Conservation (phyloP, 2,113 vertebrate genomes). For the Mystacornis crossleyi region DNA sequence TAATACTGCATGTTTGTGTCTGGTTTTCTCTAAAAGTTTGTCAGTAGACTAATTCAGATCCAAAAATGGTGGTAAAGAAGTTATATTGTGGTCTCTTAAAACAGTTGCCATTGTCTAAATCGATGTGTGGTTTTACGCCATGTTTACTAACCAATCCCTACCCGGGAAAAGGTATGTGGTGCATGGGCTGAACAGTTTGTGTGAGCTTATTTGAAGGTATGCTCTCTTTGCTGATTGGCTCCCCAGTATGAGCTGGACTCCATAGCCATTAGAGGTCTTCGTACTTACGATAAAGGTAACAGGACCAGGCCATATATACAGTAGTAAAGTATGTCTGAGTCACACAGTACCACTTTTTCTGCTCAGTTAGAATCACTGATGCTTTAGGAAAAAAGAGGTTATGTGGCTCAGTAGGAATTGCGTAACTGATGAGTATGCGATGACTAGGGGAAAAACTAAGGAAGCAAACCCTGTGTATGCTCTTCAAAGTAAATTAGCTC, state of each 20-base stretch:
- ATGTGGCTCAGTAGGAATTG: background rate
- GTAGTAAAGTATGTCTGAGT: background rate
- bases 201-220: background rate
- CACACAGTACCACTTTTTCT: background rate
- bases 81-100: background rate
- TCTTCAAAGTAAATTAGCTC: background rate
- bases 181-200: background rate
- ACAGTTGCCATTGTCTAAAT: background rate
- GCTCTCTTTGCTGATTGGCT: background rate
- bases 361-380: background rate
- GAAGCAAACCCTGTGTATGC: background rate
- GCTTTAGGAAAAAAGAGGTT: background rate
- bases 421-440: background rate
- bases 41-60: background rate
- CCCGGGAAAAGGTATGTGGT: background rate
- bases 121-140: background rate
- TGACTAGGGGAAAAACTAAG: background rate
- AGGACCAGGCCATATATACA: rapidly evolving
- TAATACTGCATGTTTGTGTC: background rate
- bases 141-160: background rate
- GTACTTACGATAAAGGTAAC: background rate
- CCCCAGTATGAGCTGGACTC: background rate
- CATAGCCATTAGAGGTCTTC: background rate
- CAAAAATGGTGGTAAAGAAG: background rate
- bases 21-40: background rate